These are phyloP conservation scores for Hermaeophaga mercurialis DNA, from an alignment of 2,888 invertebrate species.

Conservation along the genomic window DNA sequence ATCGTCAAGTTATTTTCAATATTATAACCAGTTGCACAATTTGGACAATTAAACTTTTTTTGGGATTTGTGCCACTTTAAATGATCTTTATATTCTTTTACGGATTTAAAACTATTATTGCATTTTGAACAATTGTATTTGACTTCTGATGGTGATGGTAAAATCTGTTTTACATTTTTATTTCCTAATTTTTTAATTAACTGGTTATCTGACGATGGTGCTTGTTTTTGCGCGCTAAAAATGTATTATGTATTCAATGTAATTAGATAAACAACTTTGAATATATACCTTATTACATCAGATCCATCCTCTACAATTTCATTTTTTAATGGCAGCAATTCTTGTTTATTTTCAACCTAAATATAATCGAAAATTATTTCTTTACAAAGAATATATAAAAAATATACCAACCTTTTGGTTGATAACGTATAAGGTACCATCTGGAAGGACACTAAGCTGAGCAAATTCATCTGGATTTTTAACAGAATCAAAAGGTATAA, in stretches of 20 bases:
- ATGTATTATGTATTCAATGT: too few relatives aligned
- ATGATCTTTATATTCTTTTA: slow-evolving; percentile 47
- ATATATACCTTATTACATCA: not conserved
- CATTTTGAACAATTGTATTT: slow-evolving; percentile 47
- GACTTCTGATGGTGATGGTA: not conserved
- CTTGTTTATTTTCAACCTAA: not conserved
- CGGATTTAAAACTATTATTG: slow-evolving; percentile 45
- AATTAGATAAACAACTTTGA: too few relatives aligned
- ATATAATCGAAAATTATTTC: not conserved
- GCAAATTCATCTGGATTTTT: slow-evolving; percentile 13
- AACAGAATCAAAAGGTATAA: slow-evolving; percentile 24
- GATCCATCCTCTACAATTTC: not conserved
- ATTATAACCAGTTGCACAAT: slow-evolving; percentile 51
- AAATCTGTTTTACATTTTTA: too few relatives aligned
- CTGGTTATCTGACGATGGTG: too few relatives aligned
- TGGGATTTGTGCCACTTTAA: slow-evolving; percentile 48
- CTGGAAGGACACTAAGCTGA: slow-evolving; percentile 17
- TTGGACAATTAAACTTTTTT: slow-evolving; percentile 52
- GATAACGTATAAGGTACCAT: slow-evolving; percentile 22
- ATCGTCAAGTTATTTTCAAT: slow-evolving; percentile 54
- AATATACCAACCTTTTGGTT: slow-evolving; percentile 2
- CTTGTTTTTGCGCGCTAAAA: too few relatives aligned
- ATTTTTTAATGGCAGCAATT: not conserved
- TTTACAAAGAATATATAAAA: not conserved
- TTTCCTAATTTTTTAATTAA: too few relatives aligned